Evolutionary conservation across 2,113 vertebrate genomes (phyloP).

Genomic region (Chaetorhynchus papuensis): DNA sequence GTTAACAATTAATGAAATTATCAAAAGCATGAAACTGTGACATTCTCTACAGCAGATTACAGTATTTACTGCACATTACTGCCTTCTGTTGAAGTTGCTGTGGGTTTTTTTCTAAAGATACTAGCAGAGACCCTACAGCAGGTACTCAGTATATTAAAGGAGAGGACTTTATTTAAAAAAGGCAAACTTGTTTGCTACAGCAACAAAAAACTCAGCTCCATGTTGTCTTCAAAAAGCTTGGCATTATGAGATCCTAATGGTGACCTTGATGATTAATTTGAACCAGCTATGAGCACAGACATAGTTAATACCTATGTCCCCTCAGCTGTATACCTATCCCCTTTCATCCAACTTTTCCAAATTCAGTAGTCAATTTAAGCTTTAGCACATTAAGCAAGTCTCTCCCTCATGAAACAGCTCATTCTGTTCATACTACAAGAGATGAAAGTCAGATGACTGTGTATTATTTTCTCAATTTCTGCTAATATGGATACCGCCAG

Average conservation of each 20-base stretch:
- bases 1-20: neutral
- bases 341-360: neutral
- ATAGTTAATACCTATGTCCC: neutral
- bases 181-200: neutral
- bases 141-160: neutral
- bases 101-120: neutral
- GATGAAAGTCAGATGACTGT: neutral
- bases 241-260: neutral
- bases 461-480: neutral
- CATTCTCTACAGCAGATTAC: neutral
- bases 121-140: neutral
- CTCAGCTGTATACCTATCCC: neutral
- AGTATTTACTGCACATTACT: neutral
- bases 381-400: neutral
- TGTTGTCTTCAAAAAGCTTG: neutral
- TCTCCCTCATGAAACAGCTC: neutral
- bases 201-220: neutral
- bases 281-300: rapidly evolving
- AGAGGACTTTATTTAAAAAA: neutral
- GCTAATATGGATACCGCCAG: neutral
- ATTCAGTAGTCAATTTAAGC: neutral
- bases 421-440: neutral
- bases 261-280: neutral
- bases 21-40: neutral
- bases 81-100: neutral